Evolutionary conservation across 2,797 vertebrate genomes (phyloP).

Genomic region (Eulemur mongoz): DNA sequence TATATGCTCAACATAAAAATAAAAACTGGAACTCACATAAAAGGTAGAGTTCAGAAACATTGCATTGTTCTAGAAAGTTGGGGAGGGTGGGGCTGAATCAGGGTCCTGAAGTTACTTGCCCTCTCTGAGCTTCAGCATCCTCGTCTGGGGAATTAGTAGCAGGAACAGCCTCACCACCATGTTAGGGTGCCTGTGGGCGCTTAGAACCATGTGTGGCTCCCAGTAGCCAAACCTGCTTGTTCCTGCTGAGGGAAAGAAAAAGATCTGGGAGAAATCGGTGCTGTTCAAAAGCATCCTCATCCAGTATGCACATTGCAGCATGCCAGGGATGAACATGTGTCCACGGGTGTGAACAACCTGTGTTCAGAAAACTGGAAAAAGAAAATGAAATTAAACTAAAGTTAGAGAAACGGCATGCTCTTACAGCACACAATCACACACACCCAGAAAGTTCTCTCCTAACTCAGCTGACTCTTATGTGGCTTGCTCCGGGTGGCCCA

Average conservation of each 20-base stretch:
- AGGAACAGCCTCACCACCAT: not conserved
- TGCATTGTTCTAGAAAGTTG: not conserved
- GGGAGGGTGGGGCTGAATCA: rapidly evolving
- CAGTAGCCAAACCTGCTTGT: rapidly evolving
- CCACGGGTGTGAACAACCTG: rapidly evolving
- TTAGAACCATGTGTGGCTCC: not conserved
- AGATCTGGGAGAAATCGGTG: not conserved
- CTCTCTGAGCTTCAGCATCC: not conserved
- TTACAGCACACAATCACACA: rapidly evolving
- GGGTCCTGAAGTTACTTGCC: not conserved
- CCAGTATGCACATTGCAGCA: rapidly evolving
- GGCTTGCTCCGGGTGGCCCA: not conserved
- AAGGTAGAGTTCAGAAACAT: not conserved
- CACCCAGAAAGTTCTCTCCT: not conserved
- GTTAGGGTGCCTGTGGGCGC: too few species aligned
- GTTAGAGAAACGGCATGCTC: not conserved
- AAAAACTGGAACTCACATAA: not conserved
- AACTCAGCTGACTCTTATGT: not conserved
- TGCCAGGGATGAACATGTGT: rapidly evolving
- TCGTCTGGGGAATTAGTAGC: not conserved
- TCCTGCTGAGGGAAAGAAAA: not conserved
- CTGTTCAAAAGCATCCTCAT: too few species aligned
- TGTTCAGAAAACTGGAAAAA: not conserved
- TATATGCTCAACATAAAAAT: not conserved
- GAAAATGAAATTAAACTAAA: too few species aligned